Conservation (phyloP, 2,888 invertebrate species). For the Morpho helenor region DNA sequence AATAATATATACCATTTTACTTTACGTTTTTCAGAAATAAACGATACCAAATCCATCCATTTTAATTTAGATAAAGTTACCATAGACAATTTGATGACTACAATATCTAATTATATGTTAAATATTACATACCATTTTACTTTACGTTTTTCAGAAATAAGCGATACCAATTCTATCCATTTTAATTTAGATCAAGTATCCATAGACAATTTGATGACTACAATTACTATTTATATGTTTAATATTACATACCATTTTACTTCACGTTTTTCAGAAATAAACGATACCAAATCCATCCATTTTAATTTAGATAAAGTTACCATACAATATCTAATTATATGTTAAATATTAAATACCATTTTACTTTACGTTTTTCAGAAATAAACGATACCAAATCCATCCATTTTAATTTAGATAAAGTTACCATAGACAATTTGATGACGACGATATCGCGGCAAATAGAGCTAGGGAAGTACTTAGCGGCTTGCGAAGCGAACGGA, state of each 20-base stretch:
- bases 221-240: conserved; percentile 74
- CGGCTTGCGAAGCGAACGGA: conserved; percentile 80
- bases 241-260: too few relatives aligned
- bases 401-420: conserved; percentile 84
- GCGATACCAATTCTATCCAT: conserved; percentile 78
- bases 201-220: conserved; percentile 88
- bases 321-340: conserved; percentile 45
- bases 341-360: too few relatives aligned
- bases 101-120: conserved; percentile 69
- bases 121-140: too few relatives aligned
- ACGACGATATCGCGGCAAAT: conserved; percentile 89
- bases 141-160: conserved; percentile 47
- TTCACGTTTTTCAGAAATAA: conserved; percentile 47
- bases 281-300: conserved; percentile 78
- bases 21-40: conserved; percentile 47
- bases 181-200: conserved; percentile 85
- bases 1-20: too few relatives aligned
- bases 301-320: conserved; percentile 85
- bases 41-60: conserved; percentile 78
- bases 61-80: conserved; percentile 85
- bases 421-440: conserved; percentile 87
- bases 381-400: conserved; percentile 75
- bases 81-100: conserved; percentile 88
- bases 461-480: conserved; percentile 87
- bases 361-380: conserved; percentile 40